A percentile compares a stretch with the other conserved stretches of the same genome.
phyloP scores from a whole-genome alignment of 2,888 invertebrate species.

The Matsumyia berberina region DNA sequence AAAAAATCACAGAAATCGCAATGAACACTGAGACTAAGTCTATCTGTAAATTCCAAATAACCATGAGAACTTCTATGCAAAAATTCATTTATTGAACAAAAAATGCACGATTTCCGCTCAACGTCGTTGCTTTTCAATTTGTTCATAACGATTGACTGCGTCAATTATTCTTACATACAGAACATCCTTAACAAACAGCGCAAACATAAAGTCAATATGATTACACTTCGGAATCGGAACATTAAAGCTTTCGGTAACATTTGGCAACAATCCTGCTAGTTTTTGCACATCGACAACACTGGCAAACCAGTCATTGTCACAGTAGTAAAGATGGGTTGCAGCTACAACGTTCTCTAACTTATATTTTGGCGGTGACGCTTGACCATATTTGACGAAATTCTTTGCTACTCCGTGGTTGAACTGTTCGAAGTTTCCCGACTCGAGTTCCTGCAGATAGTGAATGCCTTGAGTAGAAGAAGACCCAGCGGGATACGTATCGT shows the following conservation, averaged over 20 bases:
- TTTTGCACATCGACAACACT: conserved; percentile 85
- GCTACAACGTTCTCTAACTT: conserved; percentile 86
- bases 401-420: conserved; percentile 86
- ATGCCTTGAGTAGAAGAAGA: conserved; percentile 88
- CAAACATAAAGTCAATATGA: conserved; percentile 90
- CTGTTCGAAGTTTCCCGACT: conserved; percentile 85
- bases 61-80: no score
- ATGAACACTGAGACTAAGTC: no score
- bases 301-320: conserved; percentile 88
- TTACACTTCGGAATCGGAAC: conserved; percentile 86
- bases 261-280: conserved; percentile 84
- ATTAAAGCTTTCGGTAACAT: conserved; percentile 84
- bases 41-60: no score
- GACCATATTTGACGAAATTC: conserved; percentile 86
- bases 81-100: no score
- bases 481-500: conserved; percentile 89
- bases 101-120: no score
- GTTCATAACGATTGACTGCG: conserved; percentile 44
- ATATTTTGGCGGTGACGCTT: conserved; percentile 86
- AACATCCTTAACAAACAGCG: conserved; percentile 86
- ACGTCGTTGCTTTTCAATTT: no score
- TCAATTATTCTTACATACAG: conserved; percentile 85
- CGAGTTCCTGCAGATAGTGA: conserved; percentile 89
- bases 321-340: conserved; percentile 88
- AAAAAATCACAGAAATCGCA: no score